Conservation (phyloP, 2,888 invertebrate species). For the Mythimna pallens region DNA sequence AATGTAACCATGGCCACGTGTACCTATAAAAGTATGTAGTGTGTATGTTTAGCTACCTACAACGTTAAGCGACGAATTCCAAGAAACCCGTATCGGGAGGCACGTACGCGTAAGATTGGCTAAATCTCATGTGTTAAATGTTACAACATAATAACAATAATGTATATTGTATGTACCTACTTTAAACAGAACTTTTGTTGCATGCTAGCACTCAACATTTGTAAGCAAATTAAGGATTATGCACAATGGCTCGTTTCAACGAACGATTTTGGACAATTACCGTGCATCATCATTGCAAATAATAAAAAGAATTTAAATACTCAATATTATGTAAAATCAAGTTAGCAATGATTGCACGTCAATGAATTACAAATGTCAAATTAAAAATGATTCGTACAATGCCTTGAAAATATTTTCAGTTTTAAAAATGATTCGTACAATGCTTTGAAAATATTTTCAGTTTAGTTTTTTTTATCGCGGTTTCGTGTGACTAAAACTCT, state of each 20-base stretch:
- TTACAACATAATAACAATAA: slow-evolving; percentile 81
- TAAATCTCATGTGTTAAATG: slow-evolving; percentile 82
- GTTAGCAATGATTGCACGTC: neutral
- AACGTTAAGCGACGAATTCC: slow-evolving; percentile 82
- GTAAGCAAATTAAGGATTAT: slow-evolving; percentile 53
- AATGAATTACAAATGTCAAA: neutral
- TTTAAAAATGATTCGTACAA: neutral
- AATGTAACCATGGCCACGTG: slow-evolving; percentile 44
- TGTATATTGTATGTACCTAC: slow-evolving; percentile 62
- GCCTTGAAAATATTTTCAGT: neutral
- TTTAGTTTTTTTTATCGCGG: neutral
- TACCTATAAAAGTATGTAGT: slow-evolving; percentile 67
- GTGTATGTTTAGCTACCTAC: slow-evolving; percentile 76
- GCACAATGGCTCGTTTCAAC: slow-evolving; percentile 11
- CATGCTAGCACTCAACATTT: slow-evolving; percentile 41
- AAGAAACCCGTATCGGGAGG: slow-evolving; percentile 87
- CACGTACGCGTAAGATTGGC: slow-evolving; percentile 87
- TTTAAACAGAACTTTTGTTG: slow-evolving; percentile 64
- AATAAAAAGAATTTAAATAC: neutral
- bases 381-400: neutral
- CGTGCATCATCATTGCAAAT: neutral
- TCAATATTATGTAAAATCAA: neutral
- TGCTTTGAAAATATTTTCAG: neutral
- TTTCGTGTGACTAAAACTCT: neutral
- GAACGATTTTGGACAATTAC: neutral